Evolutionary conservation across 53 echinoderm and acorn worm species (phyloP).

Genomic region (Holothuria leucospilota): DNA sequence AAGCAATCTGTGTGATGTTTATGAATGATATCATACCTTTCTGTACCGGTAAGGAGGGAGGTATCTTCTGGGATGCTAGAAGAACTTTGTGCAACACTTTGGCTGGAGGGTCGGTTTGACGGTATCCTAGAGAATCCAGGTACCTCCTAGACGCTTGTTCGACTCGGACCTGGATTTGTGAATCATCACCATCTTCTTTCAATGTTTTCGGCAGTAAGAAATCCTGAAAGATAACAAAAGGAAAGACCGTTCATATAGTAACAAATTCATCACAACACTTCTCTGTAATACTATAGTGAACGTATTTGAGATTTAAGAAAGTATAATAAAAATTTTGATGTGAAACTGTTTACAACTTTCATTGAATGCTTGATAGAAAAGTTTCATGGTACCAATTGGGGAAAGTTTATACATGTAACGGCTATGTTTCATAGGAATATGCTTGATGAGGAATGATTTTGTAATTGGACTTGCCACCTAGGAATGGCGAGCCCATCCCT

Average conservation of each 20-base stretch:
- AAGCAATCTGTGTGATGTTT: too few relatives aligned
- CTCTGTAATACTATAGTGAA: too few relatives aligned
- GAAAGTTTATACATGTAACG: too few relatives aligned
- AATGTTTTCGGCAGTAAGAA: slow-evolving; percentile 83
- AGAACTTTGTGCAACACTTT: slow-evolving; percentile 23
- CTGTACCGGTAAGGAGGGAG: background rate
- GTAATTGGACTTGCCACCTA: too few relatives aligned
- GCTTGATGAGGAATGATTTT: too few relatives aligned
- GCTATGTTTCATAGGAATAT: too few relatives aligned
- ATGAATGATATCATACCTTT: background rate
- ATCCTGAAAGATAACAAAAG: slow-evolving; percentile 62
- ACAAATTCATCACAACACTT: background rate
- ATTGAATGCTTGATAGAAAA: too few relatives aligned
- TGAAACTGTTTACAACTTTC: too few relatives aligned
- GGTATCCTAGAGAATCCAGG: slow-evolving; percentile 26
- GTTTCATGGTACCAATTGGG: too few relatives aligned
- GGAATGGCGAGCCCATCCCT: too few relatives aligned
- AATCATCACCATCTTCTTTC: slow-evolving; percentile 55
- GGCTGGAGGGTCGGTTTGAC: slow-evolving; percentile 25
- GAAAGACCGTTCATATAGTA: background rate
- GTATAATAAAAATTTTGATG: too few relatives aligned
- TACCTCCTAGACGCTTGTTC: slow-evolving; percentile 18
- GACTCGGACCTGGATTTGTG: slow-evolving; percentile 2
- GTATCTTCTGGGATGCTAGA: slow-evolving; percentile 31
- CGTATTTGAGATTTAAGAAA: too few relatives aligned